phyloP scores from a whole-genome alignment of 2,113 vertebrate genomes.

The Naja naja region DNA sequence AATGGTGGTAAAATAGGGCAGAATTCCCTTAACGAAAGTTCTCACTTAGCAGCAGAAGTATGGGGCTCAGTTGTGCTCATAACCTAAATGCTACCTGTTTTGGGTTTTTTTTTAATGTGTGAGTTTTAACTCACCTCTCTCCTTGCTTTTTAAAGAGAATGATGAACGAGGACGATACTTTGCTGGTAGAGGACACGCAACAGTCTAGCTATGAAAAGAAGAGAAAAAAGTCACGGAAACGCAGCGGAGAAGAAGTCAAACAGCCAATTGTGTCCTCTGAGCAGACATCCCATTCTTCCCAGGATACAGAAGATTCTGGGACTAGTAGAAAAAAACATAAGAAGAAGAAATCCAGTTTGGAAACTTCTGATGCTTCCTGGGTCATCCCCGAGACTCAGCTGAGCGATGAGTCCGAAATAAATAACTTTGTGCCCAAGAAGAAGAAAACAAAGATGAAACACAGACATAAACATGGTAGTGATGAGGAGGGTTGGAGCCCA shows the following conservation, averaged over 20 bases:
- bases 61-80: no score
- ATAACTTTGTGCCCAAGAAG: background rate
- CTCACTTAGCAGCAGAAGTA: no score
- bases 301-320: accelerated
- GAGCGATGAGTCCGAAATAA: background rate
- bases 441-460: constrained; percentile 27
- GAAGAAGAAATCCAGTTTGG: background rate
- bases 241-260: accelerated
- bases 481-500: accelerated
- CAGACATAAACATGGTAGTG: accelerated
- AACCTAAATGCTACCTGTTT: background rate
- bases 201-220: constrained; percentile 35
- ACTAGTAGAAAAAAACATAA: background rate
- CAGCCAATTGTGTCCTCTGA: no score
- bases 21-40: no score
- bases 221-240: background rate
- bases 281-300: background rate
- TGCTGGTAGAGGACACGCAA: constrained; percentile 10
- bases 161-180: constrained; percentile 33
- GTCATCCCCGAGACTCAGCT: background rate
- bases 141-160: constrained; percentile 41
- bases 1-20: no score
- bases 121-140: accelerated
- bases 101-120: background rate
- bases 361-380: background rate